Evolutionary conservation across 2,113 vertebrate genomes (phyloP).

Genomic region (Anoura caudifer): DNA sequence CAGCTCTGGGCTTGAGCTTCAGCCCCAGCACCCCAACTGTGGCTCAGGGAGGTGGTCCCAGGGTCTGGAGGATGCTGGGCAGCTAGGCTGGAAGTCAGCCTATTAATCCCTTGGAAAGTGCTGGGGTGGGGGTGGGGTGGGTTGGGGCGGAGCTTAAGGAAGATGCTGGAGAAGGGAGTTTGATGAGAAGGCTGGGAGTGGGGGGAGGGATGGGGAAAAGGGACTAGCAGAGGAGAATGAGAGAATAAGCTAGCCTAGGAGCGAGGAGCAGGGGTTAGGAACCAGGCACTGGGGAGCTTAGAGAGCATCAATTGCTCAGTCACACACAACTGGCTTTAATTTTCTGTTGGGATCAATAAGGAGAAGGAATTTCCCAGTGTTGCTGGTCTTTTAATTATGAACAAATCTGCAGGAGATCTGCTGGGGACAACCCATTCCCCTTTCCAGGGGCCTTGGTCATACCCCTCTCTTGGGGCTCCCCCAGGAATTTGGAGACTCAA

Average conservation of each 20-base stretch:
- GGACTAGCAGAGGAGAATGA: not conserved
- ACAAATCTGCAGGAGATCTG: conserved; percentile 52
- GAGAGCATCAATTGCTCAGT: not conserved
- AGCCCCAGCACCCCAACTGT: conserved; percentile 29
- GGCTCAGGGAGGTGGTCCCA: not conserved
- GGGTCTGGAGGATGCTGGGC: not conserved
- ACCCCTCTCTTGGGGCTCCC: not conserved
- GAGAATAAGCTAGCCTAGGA: not conserved
- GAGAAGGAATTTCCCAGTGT: conserved; percentile 68
- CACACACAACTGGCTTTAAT: conserved; percentile 72
- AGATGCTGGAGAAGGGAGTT: not conserved
- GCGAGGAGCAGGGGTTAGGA: not conserved
- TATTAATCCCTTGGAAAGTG: not conserved
- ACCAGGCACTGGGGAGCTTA: not conserved
- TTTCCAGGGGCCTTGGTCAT: not conserved
- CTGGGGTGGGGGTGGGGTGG: not conserved
- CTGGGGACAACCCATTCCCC: not conserved
- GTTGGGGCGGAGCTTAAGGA: not conserved
- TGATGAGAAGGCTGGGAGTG: not conserved
- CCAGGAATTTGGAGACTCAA: conserved; percentile 29
- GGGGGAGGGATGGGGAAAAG: not conserved
- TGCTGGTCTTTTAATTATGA: conserved; percentile 66
- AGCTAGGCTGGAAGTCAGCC: not conserved
- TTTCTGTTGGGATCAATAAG: conserved; percentile 68
- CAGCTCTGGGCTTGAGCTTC: conserved; percentile 53